Percentiles rank a stretch among this genome's conserved stretches.
These are phyloP conservation scores for Apodemus sylvaticus DNA, from an alignment of 2,113 vertebrate species.

Conservation along the genomic window DNA sequence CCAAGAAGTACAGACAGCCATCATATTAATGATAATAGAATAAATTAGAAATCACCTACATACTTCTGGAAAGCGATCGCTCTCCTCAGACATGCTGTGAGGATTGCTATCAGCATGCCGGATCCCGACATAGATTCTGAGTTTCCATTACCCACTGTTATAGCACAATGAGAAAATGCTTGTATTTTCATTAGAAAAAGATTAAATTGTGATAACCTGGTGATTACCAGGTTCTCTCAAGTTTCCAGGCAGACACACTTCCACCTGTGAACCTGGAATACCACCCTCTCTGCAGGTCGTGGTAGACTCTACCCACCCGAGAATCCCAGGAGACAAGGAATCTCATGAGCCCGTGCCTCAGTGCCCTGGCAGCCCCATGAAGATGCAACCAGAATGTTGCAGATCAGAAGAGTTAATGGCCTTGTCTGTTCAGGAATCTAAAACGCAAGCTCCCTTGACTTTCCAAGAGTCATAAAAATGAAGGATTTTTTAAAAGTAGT, in stretches of 20 bases:
- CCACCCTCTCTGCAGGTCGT: neutral
- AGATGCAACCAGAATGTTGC: neutral
- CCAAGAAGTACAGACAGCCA: neutral
- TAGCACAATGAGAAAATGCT: neutral
- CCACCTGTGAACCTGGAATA: neutral
- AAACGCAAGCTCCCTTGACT: neutral
- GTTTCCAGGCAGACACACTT: neutral
- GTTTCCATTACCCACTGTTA: neutral
- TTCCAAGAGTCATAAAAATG: neutral
- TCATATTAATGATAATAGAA: neutral
- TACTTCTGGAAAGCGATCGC: neutral
- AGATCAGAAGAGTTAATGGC: neutral
- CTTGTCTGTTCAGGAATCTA: neutral
- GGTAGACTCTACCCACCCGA: neutral
- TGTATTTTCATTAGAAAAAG: neutral
- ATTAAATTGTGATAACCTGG: neutral
- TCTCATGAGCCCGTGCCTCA: neutral
- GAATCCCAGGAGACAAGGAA: neutral
- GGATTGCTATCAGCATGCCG: neutral
- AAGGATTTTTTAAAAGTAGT: neutral
- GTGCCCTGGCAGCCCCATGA: neutral
- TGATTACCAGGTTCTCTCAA: neutral
- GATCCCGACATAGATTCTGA: neutral
- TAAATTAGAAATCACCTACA: neutral
- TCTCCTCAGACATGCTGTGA: neutral